Evolutionary conservation across 2,797 vertebrate species (phyloP), one percentile per base, ranked within the genome.

Genomic region (Microctenopoma stevenorrisi): DNA sequence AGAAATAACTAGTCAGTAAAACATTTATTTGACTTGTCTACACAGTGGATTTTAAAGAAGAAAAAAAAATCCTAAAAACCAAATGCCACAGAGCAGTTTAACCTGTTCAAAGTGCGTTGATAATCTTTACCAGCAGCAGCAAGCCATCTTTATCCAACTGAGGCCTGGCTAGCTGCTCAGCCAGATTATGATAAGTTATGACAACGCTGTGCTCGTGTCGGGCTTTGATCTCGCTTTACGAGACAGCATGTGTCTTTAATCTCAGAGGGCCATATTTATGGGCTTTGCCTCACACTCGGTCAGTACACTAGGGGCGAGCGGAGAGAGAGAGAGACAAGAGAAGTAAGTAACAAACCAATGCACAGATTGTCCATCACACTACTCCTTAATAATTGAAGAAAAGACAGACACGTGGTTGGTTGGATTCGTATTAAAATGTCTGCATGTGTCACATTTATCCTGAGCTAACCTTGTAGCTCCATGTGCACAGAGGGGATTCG

Each of bases 151-250:
- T 55, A 55, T 79, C 76, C 80, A 56, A 63, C 74, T 56, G 70
- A 76, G 78, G 64, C 44, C 66, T 30, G 54, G 61, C 50, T 30
- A 43, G 76, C 72, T 66, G 62, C 63, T 72, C 52, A 48, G 30
- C 47, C 52, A 55, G 66, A 72, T 76, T 71, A 82, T 73, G 73
- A 81, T 65, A 70, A 79, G 78, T 86, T 86, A 80, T 85, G 80
- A 86, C 86, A 82, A 72, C 28, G 49, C 62, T 8, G 15, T 13
- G 77, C 70, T 77, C 54, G 57, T 72, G 72, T 57, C 52, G 6
- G 58, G 77, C 84, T 90, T 86, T 89, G 78, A 89, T 84, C 72
- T 51, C 33, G 68, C 51, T 83, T 87, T 84, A 85, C 49, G 74
- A 84, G 74, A 81, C 64, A 70, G 70, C 28, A 3, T n/a, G 59